Evolutionary conservation across 2,113 vertebrate genomes (phyloP).

Genomic region (Cyanocitta stelleri): DNA sequence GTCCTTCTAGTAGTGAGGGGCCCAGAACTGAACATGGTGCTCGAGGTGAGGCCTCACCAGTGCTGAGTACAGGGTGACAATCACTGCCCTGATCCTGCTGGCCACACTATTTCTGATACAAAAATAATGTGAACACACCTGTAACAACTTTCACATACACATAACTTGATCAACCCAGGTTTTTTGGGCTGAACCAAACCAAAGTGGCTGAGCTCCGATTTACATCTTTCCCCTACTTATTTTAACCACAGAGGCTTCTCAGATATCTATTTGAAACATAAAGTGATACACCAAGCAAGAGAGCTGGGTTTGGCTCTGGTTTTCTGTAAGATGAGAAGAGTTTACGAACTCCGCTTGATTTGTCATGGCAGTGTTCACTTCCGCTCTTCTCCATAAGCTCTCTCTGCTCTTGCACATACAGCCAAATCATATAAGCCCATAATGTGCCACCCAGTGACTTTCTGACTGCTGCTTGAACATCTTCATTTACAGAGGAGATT

Average conservation of each 20-base stretch:
- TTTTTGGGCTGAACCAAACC: neutral
- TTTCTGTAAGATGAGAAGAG: neutral
- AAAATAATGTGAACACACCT: neutral
- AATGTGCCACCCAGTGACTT: neutral
- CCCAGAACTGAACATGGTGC: neutral
- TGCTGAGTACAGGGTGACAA: neutral
- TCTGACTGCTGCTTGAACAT: neutral
- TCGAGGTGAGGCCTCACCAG: neutral
- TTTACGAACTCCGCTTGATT: neutral
- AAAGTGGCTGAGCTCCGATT: neutral
- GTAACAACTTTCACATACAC: neutral
- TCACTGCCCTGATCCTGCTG: neutral
- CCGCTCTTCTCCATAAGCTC: rapidly evolving
- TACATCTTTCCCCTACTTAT: neutral
- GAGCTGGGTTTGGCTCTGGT: neutral
- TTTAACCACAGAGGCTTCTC: neutral
- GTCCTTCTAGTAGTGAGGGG: neutral
- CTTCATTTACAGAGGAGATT: neutral
- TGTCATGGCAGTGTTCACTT: rapidly evolving
- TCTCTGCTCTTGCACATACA: neutral
- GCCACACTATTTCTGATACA: neutral
- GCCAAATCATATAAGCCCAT: neutral
- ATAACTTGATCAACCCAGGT: neutral
- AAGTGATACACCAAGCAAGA: neutral
- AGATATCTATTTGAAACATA: neutral